These are phyloP conservation scores for Meda fulgida DNA, from an alignment of 2,797 vertebrate species.

Conservation along the genomic window DNA sequence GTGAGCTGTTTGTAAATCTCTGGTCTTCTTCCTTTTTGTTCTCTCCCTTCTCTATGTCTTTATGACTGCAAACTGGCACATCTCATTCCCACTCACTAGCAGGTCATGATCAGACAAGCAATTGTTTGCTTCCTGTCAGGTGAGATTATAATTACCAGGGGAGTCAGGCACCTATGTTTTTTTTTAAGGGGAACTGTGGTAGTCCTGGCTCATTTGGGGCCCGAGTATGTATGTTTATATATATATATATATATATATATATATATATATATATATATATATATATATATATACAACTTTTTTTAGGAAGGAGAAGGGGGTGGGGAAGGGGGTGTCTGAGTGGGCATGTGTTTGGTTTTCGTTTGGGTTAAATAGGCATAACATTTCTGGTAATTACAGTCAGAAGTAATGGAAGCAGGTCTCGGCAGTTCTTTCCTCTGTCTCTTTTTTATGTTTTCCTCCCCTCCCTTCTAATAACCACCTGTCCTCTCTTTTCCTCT, in stretches of 20 bases:
- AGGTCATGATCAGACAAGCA: constrained; percentile 77
- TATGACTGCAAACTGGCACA: constrained; percentile 6
- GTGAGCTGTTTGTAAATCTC: constrained; percentile 66
- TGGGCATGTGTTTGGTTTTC: not conserved
- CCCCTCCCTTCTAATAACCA: constrained; percentile 32
- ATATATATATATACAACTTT: no score
- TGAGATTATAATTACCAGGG: constrained; percentile 58
- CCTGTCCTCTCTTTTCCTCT: constrained; percentile 8
- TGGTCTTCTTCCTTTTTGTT: constrained; percentile 62
- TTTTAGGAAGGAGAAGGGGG: no score
- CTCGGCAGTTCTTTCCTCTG: constrained; percentile 31
- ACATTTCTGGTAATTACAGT: constrained; percentile 67
- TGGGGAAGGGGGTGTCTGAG: not conserved
- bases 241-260: no score
- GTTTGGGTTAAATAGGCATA: constrained; percentile 25
- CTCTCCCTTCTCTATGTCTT: constrained; percentile 62
- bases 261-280: no score
- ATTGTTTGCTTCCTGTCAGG: constrained; percentile 77
- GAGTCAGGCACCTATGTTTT: not conserved
- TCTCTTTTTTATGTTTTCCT: constrained; percentile 1
- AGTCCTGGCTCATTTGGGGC: not conserved
- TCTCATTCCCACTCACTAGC: constrained; percentile 66
- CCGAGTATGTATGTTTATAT: no score
- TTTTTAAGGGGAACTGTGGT: not conserved
- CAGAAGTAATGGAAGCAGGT: constrained; percentile 60